Base-by-base conservation (phyloP, 2,113 vertebrate genomes). In the Chiloscyllium plagiosum region DNA sequence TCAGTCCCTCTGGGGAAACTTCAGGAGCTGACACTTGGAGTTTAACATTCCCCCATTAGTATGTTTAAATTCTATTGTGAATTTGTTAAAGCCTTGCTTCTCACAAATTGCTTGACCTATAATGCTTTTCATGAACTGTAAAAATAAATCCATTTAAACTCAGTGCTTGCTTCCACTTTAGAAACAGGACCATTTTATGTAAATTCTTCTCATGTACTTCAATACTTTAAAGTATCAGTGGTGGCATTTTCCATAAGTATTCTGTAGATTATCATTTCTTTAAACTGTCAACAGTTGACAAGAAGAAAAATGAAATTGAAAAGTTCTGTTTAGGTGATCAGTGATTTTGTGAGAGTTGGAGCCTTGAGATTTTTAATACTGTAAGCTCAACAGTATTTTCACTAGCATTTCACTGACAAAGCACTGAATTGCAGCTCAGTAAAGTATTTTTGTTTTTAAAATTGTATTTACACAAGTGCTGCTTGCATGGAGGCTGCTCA, bases 131-230 rank as follows among this genome's bases (percentile, higher is more conserved):
- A 72, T 37, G 47, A 95, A 29, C 47, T 29, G 37, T 72, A 76
- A 72, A 76, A 52, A 50, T 72, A 95, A 47, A 72, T 72, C 24
- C 68, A 69, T 95, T 72, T 52, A 95, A 72, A 95, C 12, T 26
- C 69, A 52, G 24, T 72, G 94, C 94, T 95, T 72, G 94, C 47
- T 95, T 95, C 13, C 47, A 76, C 42, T 72, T 50, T 94, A 52
- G 33, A 90, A n/a, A 90, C 61, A 29, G 13, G 12, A 29, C 37
- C 26, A 90, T 10, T 90, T 90, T 61, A 65, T 33, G 15, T 52
- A 33, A 52, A 2, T 29, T 52, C 22, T 90, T 90, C 87, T 61
- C 87, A 65, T 61, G 87, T 52, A 90, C 61, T 90, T 90, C 26
- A 90, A 24, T 89, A 89, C 50, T 89, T 89, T 2, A 26, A 61